Base-by-base conservation (phyloP, 2,888 invertebrate genomes). In the Volucella inanis region DNA sequence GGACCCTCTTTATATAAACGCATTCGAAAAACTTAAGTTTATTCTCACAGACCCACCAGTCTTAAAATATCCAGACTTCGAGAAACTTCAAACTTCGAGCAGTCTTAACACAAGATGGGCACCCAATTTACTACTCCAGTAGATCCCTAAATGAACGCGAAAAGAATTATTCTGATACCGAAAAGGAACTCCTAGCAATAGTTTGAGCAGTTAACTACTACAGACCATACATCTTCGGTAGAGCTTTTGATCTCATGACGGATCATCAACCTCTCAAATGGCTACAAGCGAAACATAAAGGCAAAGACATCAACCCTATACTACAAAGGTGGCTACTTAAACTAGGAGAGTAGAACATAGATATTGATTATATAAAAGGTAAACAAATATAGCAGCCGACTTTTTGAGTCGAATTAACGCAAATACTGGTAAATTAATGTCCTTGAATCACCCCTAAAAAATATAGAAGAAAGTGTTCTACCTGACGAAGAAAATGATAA, bases 1-100 rank as follows among this genome's bases (percentile, higher is more conserved):
- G 11, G 41, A 65, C 8, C 39, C 31, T 4, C 45, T 52, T 3
- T 76, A 76, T 3, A 38, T 59, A 8, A 50, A 68, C 22, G 50
- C 67, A 3, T 76, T 76, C 8, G 59, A 76, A 55, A 78, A 70
- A 31, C 54, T 70, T 1, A 78, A 78, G 31, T 43, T 71, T n/a
- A 54, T 57, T 9, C 59, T 76, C 38, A 59, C 64, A 3, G 43
- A 74, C 18, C 47, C 52, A 18, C 47, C 54, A 11, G 39, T 62
- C n/a, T 39, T 61, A 10, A 77, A 59, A 61, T 54, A 77, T 18
- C 64, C 65, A 41, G 57, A 57, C 10, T 71, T 71, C 12, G 4
- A 45, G n/a, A n/a, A n/a, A n/a, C n/a, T n/a, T n/a, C 15, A 78
- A 70, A 31, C 43, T 77, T 3, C 62, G 70, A 11, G 54, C 55